Evolutionary conservation across 1,140 invertebrate species (phyloP).

Genomic region (Aradophagus sp.): DNA sequence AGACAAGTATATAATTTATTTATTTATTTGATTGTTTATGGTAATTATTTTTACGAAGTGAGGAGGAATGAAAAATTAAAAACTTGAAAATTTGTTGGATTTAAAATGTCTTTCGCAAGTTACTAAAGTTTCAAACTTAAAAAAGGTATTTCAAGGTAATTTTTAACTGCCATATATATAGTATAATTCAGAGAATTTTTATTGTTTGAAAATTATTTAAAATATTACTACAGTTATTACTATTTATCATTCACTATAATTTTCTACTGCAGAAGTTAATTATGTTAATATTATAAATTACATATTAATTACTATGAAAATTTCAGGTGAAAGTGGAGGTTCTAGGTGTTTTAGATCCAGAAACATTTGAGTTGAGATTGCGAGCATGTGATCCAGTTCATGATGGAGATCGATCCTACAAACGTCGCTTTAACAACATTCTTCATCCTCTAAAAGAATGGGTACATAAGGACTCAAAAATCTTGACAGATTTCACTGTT

Average conservation of each 20-base stretch:
- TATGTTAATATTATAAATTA: no score
- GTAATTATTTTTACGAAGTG: slow-evolving; percentile 12
- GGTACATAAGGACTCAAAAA: slow-evolving; percentile 85
- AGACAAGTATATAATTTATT: slow-evolving; percentile 75
- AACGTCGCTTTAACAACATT: slow-evolving; percentile 82
- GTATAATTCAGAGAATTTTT: no score
- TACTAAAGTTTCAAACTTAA: no score
- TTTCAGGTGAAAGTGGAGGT: slow-evolving; percentile 88
- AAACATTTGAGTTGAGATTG: slow-evolving; percentile 83
- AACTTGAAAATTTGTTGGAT: not conserved
- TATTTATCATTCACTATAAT: no score
- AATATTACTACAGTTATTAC: no score
- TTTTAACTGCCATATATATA: no score
- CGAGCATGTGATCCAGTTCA: slow-evolving; percentile 86
- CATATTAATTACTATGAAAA: no score
- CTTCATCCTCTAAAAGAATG: slow-evolving; percentile 84
- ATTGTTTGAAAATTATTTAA: no score
- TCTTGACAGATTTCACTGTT: slow-evolving; percentile 88
- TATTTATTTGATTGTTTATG: no score
- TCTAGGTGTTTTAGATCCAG: slow-evolving; percentile 86
- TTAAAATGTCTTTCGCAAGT: no score
- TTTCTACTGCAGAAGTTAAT: no score
- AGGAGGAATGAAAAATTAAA: not conserved
- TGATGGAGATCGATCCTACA: slow-evolving; percentile 85
- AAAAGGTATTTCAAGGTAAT: no score